Conservation (phyloP, 2,113 vertebrate species). For the Heterochromis multidens region DNA sequence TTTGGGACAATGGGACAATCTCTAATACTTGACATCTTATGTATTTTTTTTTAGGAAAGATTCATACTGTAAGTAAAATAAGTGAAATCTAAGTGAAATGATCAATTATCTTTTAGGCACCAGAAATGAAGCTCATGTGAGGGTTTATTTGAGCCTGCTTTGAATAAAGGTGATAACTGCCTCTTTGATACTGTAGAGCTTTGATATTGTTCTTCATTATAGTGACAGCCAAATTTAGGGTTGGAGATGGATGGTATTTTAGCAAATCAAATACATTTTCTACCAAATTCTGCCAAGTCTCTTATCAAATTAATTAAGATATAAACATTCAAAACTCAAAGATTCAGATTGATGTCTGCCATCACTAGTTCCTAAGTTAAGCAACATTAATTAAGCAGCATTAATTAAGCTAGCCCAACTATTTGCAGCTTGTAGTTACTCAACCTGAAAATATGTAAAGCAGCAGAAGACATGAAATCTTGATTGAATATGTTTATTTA, state of each 20-base stretch:
- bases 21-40: background rate
- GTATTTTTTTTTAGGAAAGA: background rate
- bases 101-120: background rate
- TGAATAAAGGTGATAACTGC: background rate
- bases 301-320: background rate
- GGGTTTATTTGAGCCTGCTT: background rate
- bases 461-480: background rate
- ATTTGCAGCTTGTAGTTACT: background rate
- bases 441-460: background rate
- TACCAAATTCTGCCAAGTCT: background rate
- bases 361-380: background rate
- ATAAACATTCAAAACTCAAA: background rate
- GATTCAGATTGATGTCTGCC: background rate
- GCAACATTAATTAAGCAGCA: background rate
- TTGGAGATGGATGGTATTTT: background rate
- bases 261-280: background rate
- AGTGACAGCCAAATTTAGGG: background rate
- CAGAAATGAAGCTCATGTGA: background rate
- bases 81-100: background rate
- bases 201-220: background rate
- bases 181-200: no score
- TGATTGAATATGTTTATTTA: background rate
- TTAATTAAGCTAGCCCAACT: no score
- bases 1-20: background rate
- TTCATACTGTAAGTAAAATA: background rate